phyloP scores from a whole-genome alignment of 2,797 vertebrate species.

The Chelidonichthys spinosus region DNA sequence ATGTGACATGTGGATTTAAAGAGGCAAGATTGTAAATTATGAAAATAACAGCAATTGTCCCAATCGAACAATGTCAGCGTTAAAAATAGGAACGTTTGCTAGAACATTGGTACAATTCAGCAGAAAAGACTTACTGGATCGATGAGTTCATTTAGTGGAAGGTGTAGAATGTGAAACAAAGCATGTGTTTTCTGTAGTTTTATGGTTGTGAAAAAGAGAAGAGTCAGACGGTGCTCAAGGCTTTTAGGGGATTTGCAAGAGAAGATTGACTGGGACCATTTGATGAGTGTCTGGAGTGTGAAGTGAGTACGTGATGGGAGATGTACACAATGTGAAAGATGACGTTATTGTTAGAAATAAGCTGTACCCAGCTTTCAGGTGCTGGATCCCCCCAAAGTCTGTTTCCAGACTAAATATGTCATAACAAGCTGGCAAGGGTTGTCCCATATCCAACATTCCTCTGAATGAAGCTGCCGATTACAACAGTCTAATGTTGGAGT shows the following conservation, averaged over 20 bases:
- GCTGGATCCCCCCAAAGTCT: conserved; percentile 12
- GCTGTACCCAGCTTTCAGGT: neutral
- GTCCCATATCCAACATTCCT: conserved; percentile 15
- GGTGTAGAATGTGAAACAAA: conserved; percentile 11
- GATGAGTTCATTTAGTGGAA: conserved; percentile 6
- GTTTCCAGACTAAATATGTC: conserved; percentile 46
- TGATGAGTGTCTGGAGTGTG: conserved; percentile 12
- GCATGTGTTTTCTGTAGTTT: conserved; percentile 1
- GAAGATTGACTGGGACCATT: neutral
- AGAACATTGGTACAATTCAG: neutral
- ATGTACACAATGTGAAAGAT: neutral
- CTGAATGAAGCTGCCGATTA: neutral
- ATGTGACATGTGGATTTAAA: conserved; percentile 8
- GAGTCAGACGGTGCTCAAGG: neutral
- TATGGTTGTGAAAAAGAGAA: neutral
- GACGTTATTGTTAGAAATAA: neutral
- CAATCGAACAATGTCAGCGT: neutral
- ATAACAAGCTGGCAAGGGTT: conserved; percentile 24
- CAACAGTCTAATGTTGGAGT: neutral
- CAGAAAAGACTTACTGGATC: neutral
- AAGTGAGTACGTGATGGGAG: neutral
- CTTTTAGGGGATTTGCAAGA: neutral
- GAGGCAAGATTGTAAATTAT: neutral
- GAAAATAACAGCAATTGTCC: conserved; percentile 25
- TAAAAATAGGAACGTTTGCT: conserved; percentile 20